Percentiles rank a stretch among this genome's conserved stretches.
Conservation (phyloP, 2,113 vertebrate species). For the Ctenomys sociabilis region DNA sequence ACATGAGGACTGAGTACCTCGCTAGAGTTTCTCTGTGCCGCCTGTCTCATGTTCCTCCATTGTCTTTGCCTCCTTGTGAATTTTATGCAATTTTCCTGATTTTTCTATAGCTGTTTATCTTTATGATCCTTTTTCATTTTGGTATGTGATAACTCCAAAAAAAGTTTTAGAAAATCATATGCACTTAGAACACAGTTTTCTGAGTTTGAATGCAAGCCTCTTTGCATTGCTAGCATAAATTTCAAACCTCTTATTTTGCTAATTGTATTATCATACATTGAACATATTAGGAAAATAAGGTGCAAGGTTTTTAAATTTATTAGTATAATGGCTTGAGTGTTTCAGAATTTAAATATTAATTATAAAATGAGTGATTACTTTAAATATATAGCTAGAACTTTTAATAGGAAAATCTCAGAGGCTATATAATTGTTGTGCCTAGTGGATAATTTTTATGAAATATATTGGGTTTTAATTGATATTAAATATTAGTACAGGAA, state of each 20-base stretch:
- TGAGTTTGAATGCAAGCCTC: background rate
- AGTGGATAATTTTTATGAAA: background rate
- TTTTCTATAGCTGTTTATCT: background rate
- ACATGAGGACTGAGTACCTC: background rate
- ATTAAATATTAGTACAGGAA: conserved; percentile 6
- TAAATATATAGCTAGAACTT: background rate
- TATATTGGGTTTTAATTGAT: background rate
- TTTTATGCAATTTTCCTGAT: background rate
- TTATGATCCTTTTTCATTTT: background rate
- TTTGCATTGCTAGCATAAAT: conserved; percentile 4
- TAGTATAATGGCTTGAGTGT: background rate
- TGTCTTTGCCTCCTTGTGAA: rapidly evolving
- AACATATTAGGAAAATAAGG: background rate
- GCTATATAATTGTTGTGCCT: background rate
- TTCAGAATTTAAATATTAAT: background rate
- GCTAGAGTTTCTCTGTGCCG: background rate
- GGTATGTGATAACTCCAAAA: background rate
- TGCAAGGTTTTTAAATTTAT: background rate
- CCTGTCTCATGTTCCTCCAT: rapidly evolving
- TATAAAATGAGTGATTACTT: background rate
- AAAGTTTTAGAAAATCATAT: background rate
- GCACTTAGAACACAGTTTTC: background rate
- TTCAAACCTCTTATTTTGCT: background rate
- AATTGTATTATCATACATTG: background rate
- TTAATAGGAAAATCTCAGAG: background rate